Base-by-base conservation (phyloP, 1,140 invertebrate species). In the Lordiphosa collinella region DNA sequence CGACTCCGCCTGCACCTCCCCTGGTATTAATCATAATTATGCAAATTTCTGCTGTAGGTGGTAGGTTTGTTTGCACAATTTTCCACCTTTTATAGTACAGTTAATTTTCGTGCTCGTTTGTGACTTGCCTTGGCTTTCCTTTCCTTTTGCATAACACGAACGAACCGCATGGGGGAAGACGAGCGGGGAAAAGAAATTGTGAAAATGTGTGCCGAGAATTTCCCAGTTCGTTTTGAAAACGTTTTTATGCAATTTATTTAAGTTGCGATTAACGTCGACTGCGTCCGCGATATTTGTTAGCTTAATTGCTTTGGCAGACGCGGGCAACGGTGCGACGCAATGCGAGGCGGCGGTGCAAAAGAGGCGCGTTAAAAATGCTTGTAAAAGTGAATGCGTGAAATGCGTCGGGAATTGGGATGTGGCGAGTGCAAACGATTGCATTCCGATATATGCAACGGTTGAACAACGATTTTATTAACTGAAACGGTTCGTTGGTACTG, bases 71-170 rank as follows among this genome's bases (percentile, higher is more conserved):
- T 84, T 85, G 79, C 82, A 86, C 80, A 86, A 80, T 84, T 84
- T 84, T 84, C 79, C 79, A 84, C 79, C 79, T 84, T 84, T 84
- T 84, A 84, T 86, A 86, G 80, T 80, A 86, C 79, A 84, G 80
- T 84, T 84, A 86, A 84, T 85, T 84, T 84, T 86, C 69, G 80
- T 79, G 76, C 76, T 82, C 49, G 76, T 84, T 68, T 75, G 56
- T 37, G 60, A 35, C 37, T 35, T 18, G 11, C 11, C 36, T 48
- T 43, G 40, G 18, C 11, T 43, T 43, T 46, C n/a, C 40, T 43
- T 54, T 54, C 31, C 40, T 31, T 70, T 61, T 70, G 56, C 62
- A 66, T 61, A 70, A 66, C 41, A 44, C 48, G 25, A 25, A 25
- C 12, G 11, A 31, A 12, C 13, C 9, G 14, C 29, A 22, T n/a